Percentiles rank a stretch among this genome's conserved stretches.
Conservation (phyloP, 2,888 invertebrate genomes). For the Zeuzera pyrina region DNA sequence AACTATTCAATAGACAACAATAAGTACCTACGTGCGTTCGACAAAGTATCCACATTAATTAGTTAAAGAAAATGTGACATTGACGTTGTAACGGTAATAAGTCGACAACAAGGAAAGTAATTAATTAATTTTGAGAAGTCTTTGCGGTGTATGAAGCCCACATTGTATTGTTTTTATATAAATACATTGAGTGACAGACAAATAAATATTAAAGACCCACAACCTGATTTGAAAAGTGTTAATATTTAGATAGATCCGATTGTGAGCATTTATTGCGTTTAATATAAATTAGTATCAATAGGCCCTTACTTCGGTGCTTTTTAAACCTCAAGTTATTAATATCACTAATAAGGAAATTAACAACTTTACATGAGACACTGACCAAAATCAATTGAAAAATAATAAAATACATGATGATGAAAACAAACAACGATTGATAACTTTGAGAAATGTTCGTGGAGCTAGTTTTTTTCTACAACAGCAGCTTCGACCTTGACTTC, state of each 20-base stretch:
- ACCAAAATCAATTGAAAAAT: constrained; percentile 32
- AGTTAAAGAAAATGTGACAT: constrained; percentile 40
- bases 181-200: constrained; percentile 1
- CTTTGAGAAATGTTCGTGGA: constrained; percentile 34
- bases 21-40: neutral
- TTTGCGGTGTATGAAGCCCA: constrained; percentile 33
- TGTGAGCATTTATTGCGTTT: constrained; percentile 21
- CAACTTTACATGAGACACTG: constrained; percentile 41
- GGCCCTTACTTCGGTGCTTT: constrained; percentile 31
- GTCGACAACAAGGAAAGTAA: constrained; percentile 17
- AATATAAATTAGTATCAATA: constrained; percentile 29
- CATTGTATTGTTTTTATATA: constrained; percentile 2
- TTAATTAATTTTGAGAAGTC: constrained; percentile 18
- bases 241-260: constrained; percentile 17
- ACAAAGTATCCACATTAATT: neutral
- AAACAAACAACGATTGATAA: constrained; percentile 23
- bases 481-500: constrained; percentile 24
- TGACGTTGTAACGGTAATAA: constrained; percentile 32
- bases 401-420: constrained; percentile 34
- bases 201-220: constrained; percentile 28
- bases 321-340: constrained; percentile 9
- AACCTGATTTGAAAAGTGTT: constrained; percentile 38
- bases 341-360: constrained; percentile 11
- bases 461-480: constrained; percentile 73
- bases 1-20: neutral